Base-by-base conservation (phyloP, 2,113 vertebrate genomes). In the Sebastes schlegelii region DNA sequence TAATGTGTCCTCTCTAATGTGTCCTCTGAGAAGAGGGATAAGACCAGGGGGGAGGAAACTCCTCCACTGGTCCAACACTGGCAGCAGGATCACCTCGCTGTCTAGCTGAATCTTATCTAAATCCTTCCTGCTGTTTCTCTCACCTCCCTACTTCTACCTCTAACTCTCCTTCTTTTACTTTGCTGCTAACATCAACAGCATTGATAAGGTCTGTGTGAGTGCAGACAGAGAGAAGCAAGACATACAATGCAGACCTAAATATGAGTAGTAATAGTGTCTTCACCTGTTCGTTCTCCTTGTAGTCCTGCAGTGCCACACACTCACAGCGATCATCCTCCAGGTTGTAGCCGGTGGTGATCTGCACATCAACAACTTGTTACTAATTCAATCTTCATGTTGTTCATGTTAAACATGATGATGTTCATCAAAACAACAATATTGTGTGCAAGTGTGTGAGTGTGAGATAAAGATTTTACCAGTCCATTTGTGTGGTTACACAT, bases 401-500 rank as follows among this genome's bases (percentile, higher is more conserved):
- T 34, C 34, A 34, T 34, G 34, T 34, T 34, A 34, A 34, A 34
- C 34, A 34, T 34, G 34, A 34, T 80, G 13, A 60, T 58, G 8
- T 40, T 49, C 3, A 62, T 61, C 5, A 51, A n/a, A 67, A 58
- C 9, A 55, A 16, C 26, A n/a, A 11, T 54, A 19, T 19, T 68
- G 23, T 51, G 8, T 48, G 19, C 8, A 0, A 21, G 19, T 1
- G 42, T n/a, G 48, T 1, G 3, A 4, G 14, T 8, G 14, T 12
- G 43, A 26, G 52, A 42, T 43, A 0, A 26, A 26, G 23, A 10
- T 10, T 5, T 69, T 94, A 99, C 98, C 97, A 99, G 96, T 86
- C 98, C 98, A 6, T 97, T 99, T 82, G 97, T 99, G 94, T 99
- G 98, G 93, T 99, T 99, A 84, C 98, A 99, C 98, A 99, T 99